Evolutionary conservation across 2,113 vertebrate species (phyloP), one percentile per base, ranked within the genome.

Genomic region (Phylloscopus whistleri): DNA sequence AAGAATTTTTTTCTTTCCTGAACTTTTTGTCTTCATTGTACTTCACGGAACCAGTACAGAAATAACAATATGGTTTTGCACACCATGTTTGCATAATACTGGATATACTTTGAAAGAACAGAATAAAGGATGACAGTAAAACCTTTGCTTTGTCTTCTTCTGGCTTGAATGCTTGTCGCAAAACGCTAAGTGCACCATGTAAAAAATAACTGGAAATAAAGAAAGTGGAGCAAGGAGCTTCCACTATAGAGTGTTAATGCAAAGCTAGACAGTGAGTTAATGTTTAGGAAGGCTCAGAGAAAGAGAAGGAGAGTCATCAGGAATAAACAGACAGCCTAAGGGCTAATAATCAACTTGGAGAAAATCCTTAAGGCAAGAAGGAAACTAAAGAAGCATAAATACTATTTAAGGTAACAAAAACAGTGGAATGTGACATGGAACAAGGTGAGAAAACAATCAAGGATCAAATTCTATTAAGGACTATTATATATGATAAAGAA

Each of bases 141-240:
- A 81, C 14, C 15, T 62, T 35, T 66, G 6, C 24, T 89, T 73
- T 86, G 13, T 21, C 18, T 48, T 55, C 15, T 70, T 89, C 58
- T 81, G 33, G 5, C 13, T 72, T 28, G 21, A 72, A 60, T 41
- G 13, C 13, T 52, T 55, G 28, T 33, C 3, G 0, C 0, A 0
- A 80, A 81, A 56, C 76, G 24, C 13, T 67, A 22, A 80, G 43
- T 37, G 35, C 22, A 39, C 11, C 6, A 15, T 16, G 27, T 6
- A 22, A n/a, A n/a, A n/a, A n/a, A n/a, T n/a, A n/a, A n/a, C n/a
- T n/a, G n/a, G n/a, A n/a, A 49, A 62, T 68, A 52, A 74, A 84
- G 16, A 41, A 87, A 91, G 16, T 8, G 31, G 21, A 78, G 26
- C 21, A 68, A 87, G 33, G 4, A 89, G 5, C 10, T 74, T n/a